Conservation (phyloP, 2,888 invertebrate genomes). For the Ommatoiulus sabulosus region DNA sequence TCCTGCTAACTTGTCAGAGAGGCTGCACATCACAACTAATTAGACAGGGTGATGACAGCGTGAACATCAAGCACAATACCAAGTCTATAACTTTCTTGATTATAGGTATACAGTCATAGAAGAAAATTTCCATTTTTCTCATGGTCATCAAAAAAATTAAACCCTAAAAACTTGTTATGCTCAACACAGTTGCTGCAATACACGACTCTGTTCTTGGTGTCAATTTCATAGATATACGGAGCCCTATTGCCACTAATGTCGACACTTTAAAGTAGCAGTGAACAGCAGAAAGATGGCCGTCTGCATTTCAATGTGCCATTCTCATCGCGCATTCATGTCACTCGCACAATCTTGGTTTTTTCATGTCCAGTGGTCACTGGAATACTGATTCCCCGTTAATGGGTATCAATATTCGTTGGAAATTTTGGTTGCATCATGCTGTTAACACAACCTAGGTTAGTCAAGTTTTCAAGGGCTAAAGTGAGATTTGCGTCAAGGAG, state of each 20-base stretch:
- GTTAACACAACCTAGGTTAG: constrained; percentile 31
- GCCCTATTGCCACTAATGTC: background rate
- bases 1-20: background rate
- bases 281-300: background rate
- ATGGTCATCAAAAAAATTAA: too few species aligned
- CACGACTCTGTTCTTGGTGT: background rate
- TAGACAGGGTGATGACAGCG: background rate
- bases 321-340: background rate
- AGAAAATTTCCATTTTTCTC: too few species aligned
- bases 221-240: background rate
- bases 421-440: constrained; percentile 32
- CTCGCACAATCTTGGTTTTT: background rate
- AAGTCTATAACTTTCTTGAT: background rate
- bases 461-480: background rate
- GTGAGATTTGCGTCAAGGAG: background rate
- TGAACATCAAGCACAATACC: background rate
- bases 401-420: background rate
- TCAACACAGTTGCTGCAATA: too few species aligned
- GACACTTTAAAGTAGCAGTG: background rate
- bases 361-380: background rate
- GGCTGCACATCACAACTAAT: background rate
- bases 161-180: too few species aligned
- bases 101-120: background rate
- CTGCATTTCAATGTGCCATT: constrained; percentile 15
- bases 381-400: background rate